Evolutionary conservation across 2,888 invertebrate genomes (phyloP).

Genomic region (Drosophila nigritarsus): DNA sequence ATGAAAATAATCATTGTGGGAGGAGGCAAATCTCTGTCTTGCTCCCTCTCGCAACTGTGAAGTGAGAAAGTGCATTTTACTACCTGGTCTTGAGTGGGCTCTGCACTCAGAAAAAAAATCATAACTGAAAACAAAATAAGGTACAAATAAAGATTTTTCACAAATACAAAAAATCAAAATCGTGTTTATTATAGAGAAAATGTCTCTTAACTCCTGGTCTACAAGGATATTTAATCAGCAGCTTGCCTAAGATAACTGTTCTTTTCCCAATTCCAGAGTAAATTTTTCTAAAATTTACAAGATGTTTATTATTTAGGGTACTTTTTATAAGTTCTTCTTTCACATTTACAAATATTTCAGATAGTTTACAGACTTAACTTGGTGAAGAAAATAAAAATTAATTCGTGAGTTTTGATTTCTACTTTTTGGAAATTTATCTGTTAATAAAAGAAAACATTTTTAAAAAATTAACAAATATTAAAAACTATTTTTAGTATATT

Average conservation of each 20-base stretch:
- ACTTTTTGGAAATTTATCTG: neutral
- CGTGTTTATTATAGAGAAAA: neutral
- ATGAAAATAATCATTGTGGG: conserved; percentile 6
- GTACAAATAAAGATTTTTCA: neutral
- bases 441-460: neutral
- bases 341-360: neutral
- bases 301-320: accelerated
- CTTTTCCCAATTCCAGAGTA: neutral
- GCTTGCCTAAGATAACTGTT: neutral
- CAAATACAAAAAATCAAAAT: neutral
- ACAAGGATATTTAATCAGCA: neutral
- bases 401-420: too few relatives aligned
- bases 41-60: neutral
- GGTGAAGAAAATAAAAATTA: too few relatives aligned
- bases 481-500: too few relatives aligned
- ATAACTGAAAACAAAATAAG: neutral
- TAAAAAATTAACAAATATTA: too few relatives aligned
- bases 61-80: conserved; percentile 68
- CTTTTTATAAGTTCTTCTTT: neutral
- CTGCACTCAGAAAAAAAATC: neutral
- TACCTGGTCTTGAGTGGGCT: conserved; percentile 70
- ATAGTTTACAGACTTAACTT: neutral
- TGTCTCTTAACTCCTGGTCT: accelerated
- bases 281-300: neutral
- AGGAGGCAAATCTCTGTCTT: neutral